These are phyloP conservation scores for Maniola jurtina DNA, from an alignment of 1,140 invertebrate species.

Conservation along the genomic window DNA sequence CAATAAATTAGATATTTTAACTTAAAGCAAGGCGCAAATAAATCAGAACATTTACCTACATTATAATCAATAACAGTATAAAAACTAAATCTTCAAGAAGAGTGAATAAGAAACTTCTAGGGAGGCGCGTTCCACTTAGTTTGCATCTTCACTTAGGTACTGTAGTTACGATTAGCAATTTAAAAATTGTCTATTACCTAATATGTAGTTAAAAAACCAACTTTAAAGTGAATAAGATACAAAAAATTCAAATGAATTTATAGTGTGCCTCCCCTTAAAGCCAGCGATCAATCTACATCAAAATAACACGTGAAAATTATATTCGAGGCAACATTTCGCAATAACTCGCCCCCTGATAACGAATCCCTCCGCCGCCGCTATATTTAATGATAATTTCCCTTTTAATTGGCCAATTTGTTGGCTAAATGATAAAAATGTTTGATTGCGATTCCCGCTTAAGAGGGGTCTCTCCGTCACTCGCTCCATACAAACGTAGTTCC, in stretches of 20 bases:
- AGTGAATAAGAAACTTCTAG: too few species aligned
- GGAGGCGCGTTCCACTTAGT: neutral
- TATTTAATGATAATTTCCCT: constrained; percentile 28
- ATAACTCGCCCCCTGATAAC: constrained; percentile 27
- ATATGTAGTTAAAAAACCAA: too few species aligned
- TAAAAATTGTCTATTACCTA: neutral
- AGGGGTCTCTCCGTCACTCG: too few species aligned
- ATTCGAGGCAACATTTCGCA: constrained; percentile 32
- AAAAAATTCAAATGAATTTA: neutral
- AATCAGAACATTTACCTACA: too few species aligned
- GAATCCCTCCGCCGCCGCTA: constrained; percentile 6
- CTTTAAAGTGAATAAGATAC: neutral
- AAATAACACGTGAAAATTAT: constrained; percentile 35
- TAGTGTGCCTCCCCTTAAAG: constrained; percentile 32
- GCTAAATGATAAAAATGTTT: neutral
- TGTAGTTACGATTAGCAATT: neutral
- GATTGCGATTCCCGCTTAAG: neutral
- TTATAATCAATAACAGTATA: too few species aligned
- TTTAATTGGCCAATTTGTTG: constrained; percentile 32
- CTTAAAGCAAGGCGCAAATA: too few species aligned
- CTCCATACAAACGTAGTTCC: too few species aligned
- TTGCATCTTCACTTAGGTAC: too few species aligned
- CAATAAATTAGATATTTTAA: too few species aligned
- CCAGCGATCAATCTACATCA: constrained; percentile 42
- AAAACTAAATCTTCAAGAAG: neutral